These are phyloP conservation scores for Neoaliturus tenellus DNA, from an alignment of 2,888 invertebrate species.

Conservation along the genomic window DNA sequence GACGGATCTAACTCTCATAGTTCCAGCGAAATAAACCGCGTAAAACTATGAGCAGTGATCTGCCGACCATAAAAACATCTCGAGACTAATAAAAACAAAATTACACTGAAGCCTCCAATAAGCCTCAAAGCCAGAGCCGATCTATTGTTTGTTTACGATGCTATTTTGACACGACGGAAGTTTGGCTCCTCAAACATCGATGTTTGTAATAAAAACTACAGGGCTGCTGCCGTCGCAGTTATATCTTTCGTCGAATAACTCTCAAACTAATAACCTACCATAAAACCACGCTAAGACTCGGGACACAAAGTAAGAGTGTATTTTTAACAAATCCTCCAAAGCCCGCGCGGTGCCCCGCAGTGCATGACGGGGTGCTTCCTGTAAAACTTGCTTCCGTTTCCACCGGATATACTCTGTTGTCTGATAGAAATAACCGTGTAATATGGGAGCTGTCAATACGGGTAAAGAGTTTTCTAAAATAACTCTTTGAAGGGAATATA, in stretches of 20 bases:
- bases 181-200: background rate
- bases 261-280: slow-evolving; percentile 31
- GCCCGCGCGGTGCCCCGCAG: background rate
- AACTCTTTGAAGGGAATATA: no score
- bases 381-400: slow-evolving; percentile 20
- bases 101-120: no score
- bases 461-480: no score
- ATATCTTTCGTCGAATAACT: slow-evolving; percentile 25
- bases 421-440: slow-evolving; percentile 9
- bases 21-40: no score
- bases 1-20: no score
- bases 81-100: no score
- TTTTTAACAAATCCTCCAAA: slow-evolving; percentile 19
- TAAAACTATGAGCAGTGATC: no score
- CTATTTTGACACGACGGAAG: slow-evolving; percentile 34
- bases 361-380: slow-evolving; percentile 39
- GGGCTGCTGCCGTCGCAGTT: slow-evolving; percentile 5
- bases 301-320: slow-evolving; percentile 13
- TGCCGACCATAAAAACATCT: no score
- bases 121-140: background rate
- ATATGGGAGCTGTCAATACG: background rate
- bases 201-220: slow-evolving; percentile 31
- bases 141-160: slow-evolving; percentile 11
- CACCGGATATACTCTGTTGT: slow-evolving; percentile 13
- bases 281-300: background rate